A percentile compares a stretch with the other conserved stretches of the same genome.
Conservation (phyloP, 37 sponge, comb jelly and placozoan genomes). For the Beroe ovata region DNA sequence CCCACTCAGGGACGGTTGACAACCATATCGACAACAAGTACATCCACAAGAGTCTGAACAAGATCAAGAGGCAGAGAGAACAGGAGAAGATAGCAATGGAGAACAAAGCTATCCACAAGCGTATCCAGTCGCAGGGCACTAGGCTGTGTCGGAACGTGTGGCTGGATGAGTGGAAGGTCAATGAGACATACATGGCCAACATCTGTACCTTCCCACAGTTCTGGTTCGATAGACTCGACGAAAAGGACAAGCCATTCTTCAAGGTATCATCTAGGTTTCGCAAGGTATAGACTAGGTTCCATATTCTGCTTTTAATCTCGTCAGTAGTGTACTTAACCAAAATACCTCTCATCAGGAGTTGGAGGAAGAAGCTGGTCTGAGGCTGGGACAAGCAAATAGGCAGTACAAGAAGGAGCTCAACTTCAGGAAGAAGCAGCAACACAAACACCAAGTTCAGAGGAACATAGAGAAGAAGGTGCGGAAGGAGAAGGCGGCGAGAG, state of each 20-base stretch:
- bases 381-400: constrained; percentile 26
- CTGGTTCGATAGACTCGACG: constrained; percentile 36
- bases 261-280: no score
- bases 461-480: constrained; percentile 35
- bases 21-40: constrained; percentile 78
- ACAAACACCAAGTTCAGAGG: neutral
- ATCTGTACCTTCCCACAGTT: constrained; percentile 80
- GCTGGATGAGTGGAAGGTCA: constrained; percentile 84
- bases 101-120: constrained; percentile 82
- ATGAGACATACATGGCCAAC: constrained; percentile 80
- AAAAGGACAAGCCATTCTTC: constrained; percentile 62
- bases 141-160: constrained; percentile 69
- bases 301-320: no score
- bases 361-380: constrained; percentile 19
- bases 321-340: no score
- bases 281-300: no score
- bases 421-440: constrained; percentile 41
- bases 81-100: constrained; percentile 80
- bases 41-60: constrained; percentile 77
- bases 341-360: constrained; percentile 13
- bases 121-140: constrained; percentile 81
- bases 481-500: constrained; percentile 35
- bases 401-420: constrained; percentile 36
- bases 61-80: constrained; percentile 77
- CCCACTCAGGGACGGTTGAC: constrained; percentile 73